A percentile compares a stretch with the other conserved stretches of the same genome.
Conservation (phyloP, 2,888 invertebrate genomes). For the Sinohyriopsis cumingii region DNA sequence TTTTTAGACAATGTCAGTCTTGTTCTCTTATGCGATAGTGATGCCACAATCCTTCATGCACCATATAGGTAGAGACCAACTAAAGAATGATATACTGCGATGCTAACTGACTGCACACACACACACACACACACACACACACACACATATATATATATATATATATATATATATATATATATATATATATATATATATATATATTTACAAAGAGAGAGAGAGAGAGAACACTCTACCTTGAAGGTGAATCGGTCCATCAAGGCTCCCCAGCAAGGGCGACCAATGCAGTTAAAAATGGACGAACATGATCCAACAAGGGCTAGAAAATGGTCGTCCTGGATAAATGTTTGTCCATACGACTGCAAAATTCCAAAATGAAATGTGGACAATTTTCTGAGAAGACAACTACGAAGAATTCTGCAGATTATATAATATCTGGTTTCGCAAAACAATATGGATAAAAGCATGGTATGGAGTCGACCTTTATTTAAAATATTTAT, state of each 20-base stretch:
- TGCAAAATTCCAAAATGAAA: conserved; percentile 24
- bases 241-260: conserved; percentile 72
- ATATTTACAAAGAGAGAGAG: background rate
- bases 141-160: rapidly evolving
- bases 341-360: conserved; percentile 72
- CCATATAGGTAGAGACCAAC: no score
- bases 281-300: conserved; percentile 73
- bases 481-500: no score
- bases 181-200: background rate
- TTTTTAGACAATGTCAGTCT: no score
- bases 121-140: rapidly evolving
- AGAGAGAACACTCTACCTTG: conserved; percentile 52
- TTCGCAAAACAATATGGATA: conserved; percentile 72
- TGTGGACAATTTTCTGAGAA: conserved; percentile 62
- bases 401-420: conserved; percentile 67
- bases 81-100: no score
- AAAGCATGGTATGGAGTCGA: conserved; percentile 36
- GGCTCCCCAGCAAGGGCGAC: conserved; percentile 73
- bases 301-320: conserved; percentile 73
- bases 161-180: rapidly evolving
- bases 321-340: conserved; percentile 73
- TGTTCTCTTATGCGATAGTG: no score
- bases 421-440: conserved; percentile 72
- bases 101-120: no score
- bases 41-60: no score